Evolutionary conservation across 2,113 vertebrate species (phyloP).

Genomic region (Onychostoma macrolepis): DNA sequence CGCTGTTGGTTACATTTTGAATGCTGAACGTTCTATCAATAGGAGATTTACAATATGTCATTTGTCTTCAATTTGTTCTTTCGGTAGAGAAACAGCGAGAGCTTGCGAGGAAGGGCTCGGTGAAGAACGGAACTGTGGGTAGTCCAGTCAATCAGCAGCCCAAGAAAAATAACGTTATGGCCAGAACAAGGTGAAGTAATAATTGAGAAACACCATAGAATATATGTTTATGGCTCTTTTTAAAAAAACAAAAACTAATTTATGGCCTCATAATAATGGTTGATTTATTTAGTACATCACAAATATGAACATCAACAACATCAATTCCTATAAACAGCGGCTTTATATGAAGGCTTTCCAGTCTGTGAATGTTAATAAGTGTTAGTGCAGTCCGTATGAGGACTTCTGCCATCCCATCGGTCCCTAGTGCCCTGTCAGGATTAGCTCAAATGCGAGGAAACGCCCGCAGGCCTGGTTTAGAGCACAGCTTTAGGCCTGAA

Average conservation of each 20-base stretch:
- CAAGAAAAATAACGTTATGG: conserved; percentile 95
- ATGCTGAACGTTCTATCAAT: background rate
- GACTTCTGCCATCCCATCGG: background rate
- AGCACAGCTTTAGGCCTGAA: conserved; percentile 46
- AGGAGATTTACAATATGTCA: background rate
- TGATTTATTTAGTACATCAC: background rate
- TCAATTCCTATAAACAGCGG: background rate
- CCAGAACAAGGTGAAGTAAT: conserved; percentile 87
- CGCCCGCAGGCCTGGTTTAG: conserved; percentile 46
- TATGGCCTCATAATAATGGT: background rate
- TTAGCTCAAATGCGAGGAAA: conserved; percentile 64
- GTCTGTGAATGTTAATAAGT: conserved; percentile 44
- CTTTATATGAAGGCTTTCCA: conserved; percentile 26
- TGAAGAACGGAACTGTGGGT: conserved; percentile 93
- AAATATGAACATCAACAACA: background rate
- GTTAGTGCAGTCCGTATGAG: background rate
- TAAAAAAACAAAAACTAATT: too few relatives aligned
- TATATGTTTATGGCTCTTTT: too few relatives aligned
- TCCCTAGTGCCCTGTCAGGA: conserved; percentile 56
- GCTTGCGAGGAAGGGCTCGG: conserved; percentile 91
- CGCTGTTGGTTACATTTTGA: background rate
- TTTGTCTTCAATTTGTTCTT: conserved; percentile 55
- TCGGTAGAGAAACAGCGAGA: conserved; percentile 96
- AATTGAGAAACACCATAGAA: too few relatives aligned
- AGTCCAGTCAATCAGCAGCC: conserved; percentile 98